A percentile compares a stretch with the other conserved stretches of the same genome.
Evolutionary conservation across 1,140 invertebrate species (phyloP).

Genomic region (Pectinophora gossypiella): DNA sequence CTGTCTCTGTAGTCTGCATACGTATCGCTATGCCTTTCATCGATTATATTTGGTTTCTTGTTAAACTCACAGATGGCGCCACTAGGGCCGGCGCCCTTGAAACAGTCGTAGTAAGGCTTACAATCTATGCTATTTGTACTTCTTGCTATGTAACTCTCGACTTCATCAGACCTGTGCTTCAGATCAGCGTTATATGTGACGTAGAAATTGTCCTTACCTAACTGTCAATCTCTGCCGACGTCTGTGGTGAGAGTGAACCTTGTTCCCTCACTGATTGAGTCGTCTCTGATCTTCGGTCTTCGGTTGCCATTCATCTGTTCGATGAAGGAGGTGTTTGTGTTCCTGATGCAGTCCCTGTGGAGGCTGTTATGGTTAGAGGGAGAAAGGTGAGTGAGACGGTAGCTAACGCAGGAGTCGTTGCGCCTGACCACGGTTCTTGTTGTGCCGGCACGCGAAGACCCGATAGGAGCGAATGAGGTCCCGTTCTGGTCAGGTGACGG

Average conservation of each 20-base stretch:
- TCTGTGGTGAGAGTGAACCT: constrained; percentile 63
- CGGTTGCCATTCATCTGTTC: constrained; percentile 65
- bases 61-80: constrained; percentile 17
- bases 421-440: constrained; percentile 52
- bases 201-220: constrained; percentile 37
- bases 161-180: constrained; percentile 34
- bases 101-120: constrained; percentile 63
- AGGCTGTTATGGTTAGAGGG: constrained; percentile 65
- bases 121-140: constrained; percentile 59
- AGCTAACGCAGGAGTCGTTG: constrained; percentile 68
- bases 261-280: constrained; percentile 63
- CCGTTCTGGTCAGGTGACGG: constrained; percentile 49
- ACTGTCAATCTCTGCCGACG: constrained; percentile 60
- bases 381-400: constrained; percentile 62
- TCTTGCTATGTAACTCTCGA: constrained; percentile 47
- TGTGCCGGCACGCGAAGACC: constrained; percentile 51
- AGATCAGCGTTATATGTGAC: constrained; percentile 30
- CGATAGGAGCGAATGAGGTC: constrained; percentile 56
- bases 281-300: constrained; percentile 47
- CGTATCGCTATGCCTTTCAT: constrained; percentile 55
- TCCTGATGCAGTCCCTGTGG: constrained; percentile 49
- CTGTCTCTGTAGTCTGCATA: constrained; percentile 48
- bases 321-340: constrained; percentile 65
- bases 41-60: constrained; percentile 21
- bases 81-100: constrained; percentile 37